Evolutionary conservation across 1,140 invertebrate genomes (phyloP).

Genomic region (Hesperophylax magnus): DNA sequence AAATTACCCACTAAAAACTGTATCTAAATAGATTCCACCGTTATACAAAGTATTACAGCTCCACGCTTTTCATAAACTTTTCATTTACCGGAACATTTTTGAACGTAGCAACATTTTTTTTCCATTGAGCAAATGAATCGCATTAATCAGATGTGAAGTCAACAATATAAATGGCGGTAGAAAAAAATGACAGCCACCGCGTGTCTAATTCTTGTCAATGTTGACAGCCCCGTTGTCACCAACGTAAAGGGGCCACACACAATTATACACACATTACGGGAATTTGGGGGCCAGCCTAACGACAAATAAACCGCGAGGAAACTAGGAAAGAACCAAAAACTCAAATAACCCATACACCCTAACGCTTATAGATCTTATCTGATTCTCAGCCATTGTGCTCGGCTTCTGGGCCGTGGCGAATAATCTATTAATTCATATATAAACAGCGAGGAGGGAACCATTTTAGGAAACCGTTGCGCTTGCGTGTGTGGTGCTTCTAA

Average conservation of each 20-base stretch:
- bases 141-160: constrained; percentile 14
- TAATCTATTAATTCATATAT: constrained; percentile 30
- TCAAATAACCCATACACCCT: neutral
- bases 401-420: constrained; percentile 16
- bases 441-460: constrained; percentile 23
- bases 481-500: constrained; percentile 5
- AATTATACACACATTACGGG: constrained; percentile 30
- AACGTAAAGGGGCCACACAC: neutral
- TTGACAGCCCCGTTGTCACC: constrained; percentile 6
- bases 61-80: neutral
- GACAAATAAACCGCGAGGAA: constrained; percentile 11
- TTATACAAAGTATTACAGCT: neutral
- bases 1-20: too few relatives aligned
- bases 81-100: neutral
- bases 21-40: too few relatives aligned
- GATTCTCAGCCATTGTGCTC: constrained; percentile 9
- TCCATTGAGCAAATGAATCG: constrained; percentile 5
- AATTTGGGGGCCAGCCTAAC: constrained; percentile 2
- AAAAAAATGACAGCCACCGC: constrained; percentile 10
- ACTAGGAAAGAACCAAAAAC: neutral
- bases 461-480: constrained; percentile 27
- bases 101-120: neutral
- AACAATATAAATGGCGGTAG: neutral
- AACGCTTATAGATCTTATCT: constrained; percentile 13
- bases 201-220: constrained; percentile 9